Evolutionary conservation across 2,113 vertebrate species (phyloP).

Genomic region (Notarius lentiginosus): DNA sequence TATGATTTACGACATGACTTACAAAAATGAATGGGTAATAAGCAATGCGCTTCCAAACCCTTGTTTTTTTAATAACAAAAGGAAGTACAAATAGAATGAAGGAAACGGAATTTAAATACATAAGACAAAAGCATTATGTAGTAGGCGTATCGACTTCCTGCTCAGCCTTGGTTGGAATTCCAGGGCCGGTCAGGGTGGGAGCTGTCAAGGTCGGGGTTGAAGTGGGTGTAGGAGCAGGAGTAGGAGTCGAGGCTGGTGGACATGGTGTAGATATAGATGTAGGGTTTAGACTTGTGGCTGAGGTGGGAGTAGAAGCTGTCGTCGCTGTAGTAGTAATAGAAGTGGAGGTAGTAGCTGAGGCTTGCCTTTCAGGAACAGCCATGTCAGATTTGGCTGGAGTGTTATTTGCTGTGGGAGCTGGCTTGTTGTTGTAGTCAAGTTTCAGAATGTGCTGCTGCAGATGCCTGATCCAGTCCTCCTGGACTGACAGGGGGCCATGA

Average conservation of each 20-base stretch:
- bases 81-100: conserved; percentile 7
- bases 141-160: conserved; percentile 34
- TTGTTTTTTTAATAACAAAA: conserved; percentile 22
- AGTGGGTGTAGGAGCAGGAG: conserved; percentile 18
- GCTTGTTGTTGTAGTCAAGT: conserved; percentile 90
- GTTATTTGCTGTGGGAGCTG: conserved; percentile 62
- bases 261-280: conserved; percentile 12
- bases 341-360: conserved; percentile 52
- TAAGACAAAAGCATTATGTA: conserved; percentile 32
- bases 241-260: conserved; percentile 17
- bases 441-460: conserved; percentile 94
- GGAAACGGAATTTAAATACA: conserved; percentile 1
- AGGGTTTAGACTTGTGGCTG: conserved; percentile 12
- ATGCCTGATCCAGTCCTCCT: conserved; percentile 95
- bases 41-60: conserved; percentile 27
- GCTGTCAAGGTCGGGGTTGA: conserved; percentile 23
- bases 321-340: conserved; percentile 37
- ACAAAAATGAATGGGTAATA: conserved; percentile 33
- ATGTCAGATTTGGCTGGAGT: conserved; percentile 36
- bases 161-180: conserved; percentile 28
- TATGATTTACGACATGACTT: conserved; percentile 14
- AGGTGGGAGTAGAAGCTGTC: conserved; percentile 16
- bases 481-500: conserved; percentile 91
- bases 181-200: conserved; percentile 5
- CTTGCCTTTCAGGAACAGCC: conserved; percentile 61